A percentile compares a stretch with the other conserved stretches of the same genome.
phyloP scores from a whole-genome alignment of 1,140 invertebrate genomes.

The Danaus plexippus region DNA sequence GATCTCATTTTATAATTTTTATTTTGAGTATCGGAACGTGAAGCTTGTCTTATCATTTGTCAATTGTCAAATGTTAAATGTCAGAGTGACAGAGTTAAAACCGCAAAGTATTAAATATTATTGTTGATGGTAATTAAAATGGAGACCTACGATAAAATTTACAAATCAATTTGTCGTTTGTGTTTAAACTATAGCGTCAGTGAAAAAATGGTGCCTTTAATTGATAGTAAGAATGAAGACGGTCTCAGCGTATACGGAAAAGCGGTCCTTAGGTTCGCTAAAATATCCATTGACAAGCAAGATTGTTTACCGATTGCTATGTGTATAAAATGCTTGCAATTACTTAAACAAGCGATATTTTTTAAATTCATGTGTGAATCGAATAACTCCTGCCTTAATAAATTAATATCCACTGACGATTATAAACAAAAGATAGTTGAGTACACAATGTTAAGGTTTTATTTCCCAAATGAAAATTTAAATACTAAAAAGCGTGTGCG shows the following conservation, averaged over 20 bases:
- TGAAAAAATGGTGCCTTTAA: conserved; percentile 46
- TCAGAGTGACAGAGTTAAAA: too few relatives aligned
- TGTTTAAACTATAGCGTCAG: conserved; percentile 37
- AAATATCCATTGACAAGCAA: conserved; percentile 36
- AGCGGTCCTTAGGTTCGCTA: conserved; percentile 38
- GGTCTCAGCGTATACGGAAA: conserved; percentile 43
- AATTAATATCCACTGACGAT: conserved; percentile 17
- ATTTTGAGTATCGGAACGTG: too few relatives aligned
- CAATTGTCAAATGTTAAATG: too few relatives aligned
- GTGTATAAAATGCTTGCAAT: conserved; percentile 44
- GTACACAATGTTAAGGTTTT: conserved; percentile 32
- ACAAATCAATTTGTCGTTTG: conserved; percentile 44
- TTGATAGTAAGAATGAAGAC: conserved; percentile 32
- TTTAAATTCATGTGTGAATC: conserved; percentile 53
- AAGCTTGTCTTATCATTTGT: too few relatives aligned
- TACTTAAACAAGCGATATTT: conserved; percentile 44
- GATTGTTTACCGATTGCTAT: conserved; percentile 43
- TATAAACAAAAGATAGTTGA: conserved; percentile 37
- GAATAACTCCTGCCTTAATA: conserved; percentile 28
- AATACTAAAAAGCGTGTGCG: conserved; percentile 2
- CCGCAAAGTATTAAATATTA: too few relatives aligned
- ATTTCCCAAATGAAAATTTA: conserved; percentile 28
- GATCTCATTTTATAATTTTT: too few relatives aligned
- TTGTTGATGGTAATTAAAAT: conserved; percentile 11
- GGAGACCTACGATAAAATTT: conserved; percentile 32